Evolutionary conservation across 2,888 invertebrate species (phyloP).

Genomic region (Eilema caniola): DNA sequence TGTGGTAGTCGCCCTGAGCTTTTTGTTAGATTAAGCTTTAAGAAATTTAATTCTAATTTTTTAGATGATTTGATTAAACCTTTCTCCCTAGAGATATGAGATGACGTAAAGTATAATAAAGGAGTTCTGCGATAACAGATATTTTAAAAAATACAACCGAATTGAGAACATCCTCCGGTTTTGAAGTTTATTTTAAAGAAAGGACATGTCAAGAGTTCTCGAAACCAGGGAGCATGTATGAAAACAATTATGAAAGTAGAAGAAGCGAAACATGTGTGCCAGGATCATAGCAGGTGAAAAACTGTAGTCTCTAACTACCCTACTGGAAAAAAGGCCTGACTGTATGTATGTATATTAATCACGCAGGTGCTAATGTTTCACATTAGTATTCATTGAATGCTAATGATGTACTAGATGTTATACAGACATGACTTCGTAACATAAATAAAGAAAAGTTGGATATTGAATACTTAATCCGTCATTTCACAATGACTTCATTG

Average conservation of each 20-base stretch:
- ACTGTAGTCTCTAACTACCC: too few species aligned
- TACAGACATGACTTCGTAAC: not conserved
- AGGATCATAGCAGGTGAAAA: too few species aligned
- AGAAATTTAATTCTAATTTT: constrained; percentile 68
- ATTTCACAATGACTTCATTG: too few species aligned
- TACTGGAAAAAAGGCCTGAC: too few species aligned
- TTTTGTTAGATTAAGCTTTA: constrained; percentile 63
- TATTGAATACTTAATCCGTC: not conserved
- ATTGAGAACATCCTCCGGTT: not conserved
- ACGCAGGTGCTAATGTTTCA: not conserved
- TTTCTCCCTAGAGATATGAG: constrained; percentile 5
- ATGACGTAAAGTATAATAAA: not conserved
- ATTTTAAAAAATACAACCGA: not conserved
- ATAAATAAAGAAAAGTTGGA: not conserved
- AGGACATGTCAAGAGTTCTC: too few species aligned
- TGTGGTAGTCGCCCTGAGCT: constrained; percentile 41
- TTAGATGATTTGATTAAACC: constrained; percentile 15
- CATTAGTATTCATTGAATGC: not conserved
- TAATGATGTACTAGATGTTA: not conserved
- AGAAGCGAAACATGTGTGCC: too few species aligned
- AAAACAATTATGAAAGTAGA: too few species aligned
- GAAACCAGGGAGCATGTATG: too few species aligned
- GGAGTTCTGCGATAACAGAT: not conserved
- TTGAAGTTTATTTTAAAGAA: not conserved
- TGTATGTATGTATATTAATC: too few species aligned